Evolutionary conservation across 2,888 invertebrate species (phyloP).

Genomic region (Alviniconcha strummeri): DNA sequence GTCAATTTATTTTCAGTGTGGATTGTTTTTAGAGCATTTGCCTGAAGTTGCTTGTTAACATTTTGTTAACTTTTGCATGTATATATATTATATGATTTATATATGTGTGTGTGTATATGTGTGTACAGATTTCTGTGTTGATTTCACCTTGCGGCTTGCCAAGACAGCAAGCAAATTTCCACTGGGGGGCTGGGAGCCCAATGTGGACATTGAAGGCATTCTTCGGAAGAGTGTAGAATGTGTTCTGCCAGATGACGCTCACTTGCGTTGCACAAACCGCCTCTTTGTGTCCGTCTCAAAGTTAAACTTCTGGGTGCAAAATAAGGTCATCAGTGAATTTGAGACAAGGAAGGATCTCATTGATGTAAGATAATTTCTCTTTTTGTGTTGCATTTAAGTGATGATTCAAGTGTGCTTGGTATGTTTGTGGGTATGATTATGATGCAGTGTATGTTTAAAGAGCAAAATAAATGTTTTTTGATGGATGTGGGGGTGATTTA

Average conservation of each 20-base stretch:
- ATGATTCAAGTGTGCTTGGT: no score
- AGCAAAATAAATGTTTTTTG: no score
- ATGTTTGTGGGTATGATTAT: no score
- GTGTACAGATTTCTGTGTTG: conserved; percentile 12
- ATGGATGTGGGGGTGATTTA: no score
- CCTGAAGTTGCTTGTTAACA: no score
- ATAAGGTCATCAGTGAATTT: conserved; percentile 38
- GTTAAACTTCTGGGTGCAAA: conserved; percentile 28
- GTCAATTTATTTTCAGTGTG: no score
- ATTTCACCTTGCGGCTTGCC: conserved; percentile 16
- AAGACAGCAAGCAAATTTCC: background rate
- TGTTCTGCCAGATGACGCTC: conserved; percentile 37
- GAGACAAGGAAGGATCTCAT: conserved; percentile 36
- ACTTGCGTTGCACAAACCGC: conserved; percentile 29
- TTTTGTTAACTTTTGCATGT: no score
- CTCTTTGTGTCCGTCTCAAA: conserved; percentile 36
- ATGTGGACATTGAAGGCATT: conserved; percentile 26
- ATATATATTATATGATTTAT: no score
- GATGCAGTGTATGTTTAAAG: no score
- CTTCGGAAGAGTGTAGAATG: conserved; percentile 30
- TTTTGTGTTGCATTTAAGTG: background rate
- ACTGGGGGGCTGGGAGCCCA: conserved; percentile 18
- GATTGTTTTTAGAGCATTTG: no score
- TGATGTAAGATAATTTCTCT: conserved; percentile 26
- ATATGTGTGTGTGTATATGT: no score